These are phyloP conservation scores for Teinopalpus imperialis DNA, from an alignment of 2,888 invertebrate species.

Conservation along the genomic window DNA sequence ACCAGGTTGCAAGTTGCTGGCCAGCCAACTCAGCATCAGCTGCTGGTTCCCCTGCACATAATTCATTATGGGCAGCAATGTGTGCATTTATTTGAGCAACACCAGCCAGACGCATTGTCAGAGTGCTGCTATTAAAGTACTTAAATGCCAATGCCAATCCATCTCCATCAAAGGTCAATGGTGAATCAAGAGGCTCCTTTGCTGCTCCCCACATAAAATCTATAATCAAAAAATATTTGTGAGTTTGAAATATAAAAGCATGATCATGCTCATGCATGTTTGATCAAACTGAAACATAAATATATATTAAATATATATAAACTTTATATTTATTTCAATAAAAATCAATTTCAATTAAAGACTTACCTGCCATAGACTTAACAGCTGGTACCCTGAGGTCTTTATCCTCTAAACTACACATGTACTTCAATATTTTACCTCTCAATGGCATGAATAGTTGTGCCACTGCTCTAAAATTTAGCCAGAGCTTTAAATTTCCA, in stretches of 20 bases:
- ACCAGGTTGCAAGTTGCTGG: conserved; percentile 93
- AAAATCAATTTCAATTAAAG: no score
- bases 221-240: conserved; percentile 49
- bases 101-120: conserved; percentile 96
- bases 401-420: conserved; percentile 96
- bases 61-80: conserved; percentile 94
- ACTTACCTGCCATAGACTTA: conserved; percentile 94
- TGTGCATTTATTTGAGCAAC: conserved; percentile 97
- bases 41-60: conserved; percentile 93
- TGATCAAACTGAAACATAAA: no score
- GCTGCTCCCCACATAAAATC: conserved; percentile 98
- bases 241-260: no score
- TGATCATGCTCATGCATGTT: no score
- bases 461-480: conserved; percentile 94
- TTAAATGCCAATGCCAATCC: conserved; percentile 97
- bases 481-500: conserved; percentile 95
- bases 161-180: conserved; percentile 93
- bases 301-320: no score
- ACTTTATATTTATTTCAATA: no score
- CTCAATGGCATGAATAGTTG: conserved; percentile 94
- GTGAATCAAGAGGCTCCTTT: conserved; percentile 94
- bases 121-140: conserved; percentile 96
- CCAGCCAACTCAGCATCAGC: conserved; percentile 93
- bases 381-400: conserved; percentile 94
- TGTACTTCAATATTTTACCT: conserved; percentile 93